These are phyloP conservation scores for Sarcophaga subvicina DNA, from an alignment of 2,888 invertebrate genomes.

Conservation along the genomic window DNA sequence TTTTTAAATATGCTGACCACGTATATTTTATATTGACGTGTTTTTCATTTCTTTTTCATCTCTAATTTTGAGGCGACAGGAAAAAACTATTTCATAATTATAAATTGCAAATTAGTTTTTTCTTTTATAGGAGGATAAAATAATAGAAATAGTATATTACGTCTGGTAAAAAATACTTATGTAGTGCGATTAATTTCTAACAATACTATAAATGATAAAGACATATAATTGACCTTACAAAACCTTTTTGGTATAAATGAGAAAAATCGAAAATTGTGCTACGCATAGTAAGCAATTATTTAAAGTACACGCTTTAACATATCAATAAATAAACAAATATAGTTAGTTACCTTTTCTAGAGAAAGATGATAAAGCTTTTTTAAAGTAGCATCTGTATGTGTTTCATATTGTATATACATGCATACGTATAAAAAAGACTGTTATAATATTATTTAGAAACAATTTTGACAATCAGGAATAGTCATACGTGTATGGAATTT, in stretches of 20 bases:
- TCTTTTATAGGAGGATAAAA: neutral
- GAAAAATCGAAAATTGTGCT: neutral
- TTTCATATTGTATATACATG: neutral
- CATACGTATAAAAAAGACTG: neutral
- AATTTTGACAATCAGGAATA: neutral
- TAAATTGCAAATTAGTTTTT: neutral
- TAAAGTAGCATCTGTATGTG: neutral
- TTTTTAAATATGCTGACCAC: slow-evolving; percentile 51
- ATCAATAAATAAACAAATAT: neutral
- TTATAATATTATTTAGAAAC: neutral
- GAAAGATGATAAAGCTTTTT: neutral
- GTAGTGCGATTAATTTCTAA: slow-evolving; percentile 9
- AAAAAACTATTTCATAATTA: slow-evolving; percentile 50
- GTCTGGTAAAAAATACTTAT: slow-evolving; percentile 10
- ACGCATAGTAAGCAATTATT: slow-evolving; percentile 1
- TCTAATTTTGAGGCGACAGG: slow-evolving; percentile 49
- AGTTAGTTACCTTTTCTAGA: neutral
- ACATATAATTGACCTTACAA: slow-evolving; percentile 21
- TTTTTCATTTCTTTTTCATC: slow-evolving; percentile 26
- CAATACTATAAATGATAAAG: neutral
- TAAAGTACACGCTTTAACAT: neutral
- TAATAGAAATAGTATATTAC: neutral
- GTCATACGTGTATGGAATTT: neutral
- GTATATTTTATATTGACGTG: slow-evolving; percentile 48
- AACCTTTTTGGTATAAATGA: slow-evolving; percentile 21